Percentiles rank a stretch among this genome's conserved stretches.
phyloP scores from a whole-genome alignment of 2,113 vertebrate genomes.

The Phalacrocorax pelagicus region DNA sequence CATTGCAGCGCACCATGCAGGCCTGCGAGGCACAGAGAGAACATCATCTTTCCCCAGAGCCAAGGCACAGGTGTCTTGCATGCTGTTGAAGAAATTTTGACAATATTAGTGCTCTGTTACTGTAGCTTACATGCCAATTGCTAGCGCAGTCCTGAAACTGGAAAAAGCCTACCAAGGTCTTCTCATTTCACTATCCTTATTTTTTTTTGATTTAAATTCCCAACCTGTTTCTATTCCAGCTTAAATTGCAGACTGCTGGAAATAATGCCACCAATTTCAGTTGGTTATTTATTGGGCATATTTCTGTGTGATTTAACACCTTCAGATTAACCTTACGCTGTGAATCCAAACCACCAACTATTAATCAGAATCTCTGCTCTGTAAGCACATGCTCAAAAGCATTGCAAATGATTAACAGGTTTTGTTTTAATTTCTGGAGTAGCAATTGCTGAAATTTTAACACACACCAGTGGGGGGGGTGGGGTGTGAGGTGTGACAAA shows the following conservation, averaged over 20 bases:
- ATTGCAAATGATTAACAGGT: background rate
- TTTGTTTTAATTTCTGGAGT: background rate
- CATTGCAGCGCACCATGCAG: fast-evolving
- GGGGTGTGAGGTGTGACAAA: background rate
- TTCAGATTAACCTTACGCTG: slow-evolving; percentile 18
- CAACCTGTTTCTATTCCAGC: background rate
- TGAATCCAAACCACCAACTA: background rate
- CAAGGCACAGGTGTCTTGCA: fast-evolving
- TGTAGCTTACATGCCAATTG: background rate
- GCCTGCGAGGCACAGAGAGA: background rate
- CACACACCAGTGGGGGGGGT: fast-evolving
- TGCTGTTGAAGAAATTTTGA: background rate
- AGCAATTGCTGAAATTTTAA: background rate
- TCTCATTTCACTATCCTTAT: background rate
- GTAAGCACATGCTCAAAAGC: background rate
- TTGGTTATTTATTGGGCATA: slow-evolving; percentile 61
- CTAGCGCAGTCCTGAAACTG: background rate
- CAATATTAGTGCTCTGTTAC: background rate
- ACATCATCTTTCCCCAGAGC: background rate
- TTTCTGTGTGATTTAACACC: slow-evolving; percentile 18
- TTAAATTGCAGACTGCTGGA: background rate
- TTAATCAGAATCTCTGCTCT: background rate
- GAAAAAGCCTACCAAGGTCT: background rate
- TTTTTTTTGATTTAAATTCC: background rate
- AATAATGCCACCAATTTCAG: slow-evolving; percentile 5